Percentiles rank a stretch among this genome's conserved stretches.
Conservation (phyloP, 2,888 invertebrate genomes). For the Zelleria hepariella region DNA sequence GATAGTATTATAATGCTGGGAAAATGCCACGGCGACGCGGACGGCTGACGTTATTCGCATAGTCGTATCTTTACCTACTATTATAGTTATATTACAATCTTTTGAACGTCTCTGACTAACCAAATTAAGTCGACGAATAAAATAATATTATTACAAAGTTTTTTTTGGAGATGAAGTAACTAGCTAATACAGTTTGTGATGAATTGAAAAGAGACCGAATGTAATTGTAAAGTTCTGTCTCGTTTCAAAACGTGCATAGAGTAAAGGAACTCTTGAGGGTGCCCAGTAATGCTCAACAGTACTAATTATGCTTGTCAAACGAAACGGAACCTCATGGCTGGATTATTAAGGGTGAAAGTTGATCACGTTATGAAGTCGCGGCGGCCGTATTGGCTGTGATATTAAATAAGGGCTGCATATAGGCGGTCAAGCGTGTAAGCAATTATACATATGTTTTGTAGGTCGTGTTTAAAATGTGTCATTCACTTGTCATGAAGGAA, state of each 20-base stretch:
- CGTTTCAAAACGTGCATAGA: background rate
- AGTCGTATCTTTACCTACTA: background rate
- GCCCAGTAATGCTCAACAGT: background rate
- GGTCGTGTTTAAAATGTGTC: background rate
- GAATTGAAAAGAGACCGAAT: background rate
- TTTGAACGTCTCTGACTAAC: background rate
- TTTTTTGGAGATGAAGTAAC: background rate
- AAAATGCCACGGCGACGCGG: constrained; percentile 14
- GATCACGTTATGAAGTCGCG: constrained; percentile 17
- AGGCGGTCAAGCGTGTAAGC: background rate
- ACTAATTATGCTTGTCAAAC: background rate
- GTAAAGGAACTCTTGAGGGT: background rate
- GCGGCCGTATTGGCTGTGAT: constrained; percentile 62
- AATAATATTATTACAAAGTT: background rate
- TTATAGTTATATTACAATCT: background rate
- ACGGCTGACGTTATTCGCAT: constrained; percentile 9
- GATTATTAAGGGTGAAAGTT: background rate
- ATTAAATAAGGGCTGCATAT: constrained; percentile 13
- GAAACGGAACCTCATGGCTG: background rate
- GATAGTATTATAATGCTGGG: constrained; percentile 20
- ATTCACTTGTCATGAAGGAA: background rate
- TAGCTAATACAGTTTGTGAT: background rate
- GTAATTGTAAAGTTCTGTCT: background rate
- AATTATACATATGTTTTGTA: background rate
- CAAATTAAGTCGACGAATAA: background rate